phyloP scores from a whole-genome alignment of 2,888 invertebrate genomes.

The Zygaena filipendulae region DNA sequence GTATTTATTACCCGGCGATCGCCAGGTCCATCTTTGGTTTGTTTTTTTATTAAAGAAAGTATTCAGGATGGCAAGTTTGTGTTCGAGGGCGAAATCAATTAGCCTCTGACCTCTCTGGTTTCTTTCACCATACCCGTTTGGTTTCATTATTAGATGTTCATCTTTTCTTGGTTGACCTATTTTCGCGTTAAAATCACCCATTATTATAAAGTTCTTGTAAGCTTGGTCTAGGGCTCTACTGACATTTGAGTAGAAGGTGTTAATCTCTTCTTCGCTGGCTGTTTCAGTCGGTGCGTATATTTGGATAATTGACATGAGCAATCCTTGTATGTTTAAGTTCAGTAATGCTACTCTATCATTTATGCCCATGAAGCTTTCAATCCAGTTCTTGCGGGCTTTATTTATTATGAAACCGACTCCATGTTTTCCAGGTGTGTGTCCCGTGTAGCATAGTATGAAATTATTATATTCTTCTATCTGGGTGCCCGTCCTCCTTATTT shows the following conservation, averaged over 20 bases:
- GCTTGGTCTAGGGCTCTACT: slow-evolving; percentile 10
- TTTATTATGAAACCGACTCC: slow-evolving; percentile 21
- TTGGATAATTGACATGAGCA: slow-evolving; percentile 14
- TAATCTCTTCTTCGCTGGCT: slow-evolving; percentile 14
- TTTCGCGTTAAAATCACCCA: slow-evolving; percentile 14
- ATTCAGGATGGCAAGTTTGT: slow-evolving; percentile 6
- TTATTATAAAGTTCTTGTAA: slow-evolving; percentile 10
- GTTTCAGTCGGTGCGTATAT: slow-evolving; percentile 16
- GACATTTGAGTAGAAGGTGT: slow-evolving; percentile 10
- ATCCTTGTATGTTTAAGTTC: slow-evolving; percentile 10
- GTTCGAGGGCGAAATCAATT: slow-evolving; percentile 4
- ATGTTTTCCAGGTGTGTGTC: slow-evolving; percentile 16
- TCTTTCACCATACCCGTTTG: slow-evolving; percentile 6
- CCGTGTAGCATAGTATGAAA: slow-evolving; percentile 16
- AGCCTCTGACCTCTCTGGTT: slow-evolving; percentile 11
- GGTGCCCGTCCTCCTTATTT: slow-evolving; percentile 17
- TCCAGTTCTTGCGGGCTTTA: slow-evolving; percentile 14
- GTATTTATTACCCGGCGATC: slow-evolving; percentile 1
- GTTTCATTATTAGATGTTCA: slow-evolving; percentile 6
- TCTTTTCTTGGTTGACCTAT: slow-evolving; percentile 7
- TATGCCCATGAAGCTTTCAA: slow-evolving; percentile 15
- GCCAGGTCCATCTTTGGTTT: slow-evolving; percentile 4
- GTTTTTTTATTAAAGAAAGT: slow-evolving; percentile 6
- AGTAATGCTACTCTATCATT: slow-evolving; percentile 18
- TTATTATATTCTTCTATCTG: slow-evolving; percentile 15